Base-by-base conservation (phyloP, 92 coral and sea anemone species). In the Chrysogorgia sp. region DNA sequence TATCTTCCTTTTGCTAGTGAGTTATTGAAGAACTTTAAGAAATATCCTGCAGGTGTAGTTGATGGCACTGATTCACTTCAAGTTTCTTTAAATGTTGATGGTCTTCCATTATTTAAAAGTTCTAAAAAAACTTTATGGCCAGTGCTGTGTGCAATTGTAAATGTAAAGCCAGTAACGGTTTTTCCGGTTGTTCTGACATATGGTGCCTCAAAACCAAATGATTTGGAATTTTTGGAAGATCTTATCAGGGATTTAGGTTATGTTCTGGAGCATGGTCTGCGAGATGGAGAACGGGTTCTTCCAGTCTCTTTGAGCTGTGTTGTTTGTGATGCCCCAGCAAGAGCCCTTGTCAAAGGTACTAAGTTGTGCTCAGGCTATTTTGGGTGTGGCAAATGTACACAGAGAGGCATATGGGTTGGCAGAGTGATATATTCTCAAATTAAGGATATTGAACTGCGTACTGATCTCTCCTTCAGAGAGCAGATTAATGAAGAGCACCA, bases 261-360 rank as follows among this genome's bases (percentile, higher is more conserved):
- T 33, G 7, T 65, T 7, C 50, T 40, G 1, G 28, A 65, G 8
- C 2, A 40, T 22, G 72, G 72, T 19, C 50, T 65, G 29, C 50
- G 35, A 23, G 25, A 35, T 35, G 50, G 72, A 9, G 19, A 65
- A 13, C 13, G 72, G 8, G 50, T 33, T 13, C 8, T 65, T 34
- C 12, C 24, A n/a, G 72, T 65, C 13, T 13, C 40, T 34, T 34
- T 65, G 28, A 65, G 24, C 17, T 65, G 72, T 35, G 29, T 65
- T 34, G 50, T 65, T 7, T 65, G 72, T 65, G 72, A 65, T 65
- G 72, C 72, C 48, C 72, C 72, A 7, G 72, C 72, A 33, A 65
- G 29, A 65, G 22, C 72, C 32, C 29, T 40, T 65, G 72, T 65
- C 25, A 65, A 65, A 65, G 72, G n/a, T n/a, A n/a, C n/a, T n/a